Evolutionary conservation across 2,113 vertebrate species (phyloP).

Genomic region (Epinephelus moara): DNA sequence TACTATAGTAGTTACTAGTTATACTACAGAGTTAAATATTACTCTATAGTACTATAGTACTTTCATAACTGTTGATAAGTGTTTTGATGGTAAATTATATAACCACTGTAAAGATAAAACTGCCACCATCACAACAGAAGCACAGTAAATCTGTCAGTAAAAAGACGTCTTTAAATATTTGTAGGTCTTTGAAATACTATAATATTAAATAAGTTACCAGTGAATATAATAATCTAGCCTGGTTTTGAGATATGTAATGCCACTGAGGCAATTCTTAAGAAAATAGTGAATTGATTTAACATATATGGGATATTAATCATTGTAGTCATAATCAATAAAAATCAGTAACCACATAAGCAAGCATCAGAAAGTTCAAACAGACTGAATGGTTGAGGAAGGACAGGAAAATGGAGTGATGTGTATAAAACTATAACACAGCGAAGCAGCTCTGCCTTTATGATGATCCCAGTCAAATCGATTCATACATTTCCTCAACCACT

Average conservation of each 20-base stretch:
- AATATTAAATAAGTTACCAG: background rate
- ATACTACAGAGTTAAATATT: background rate
- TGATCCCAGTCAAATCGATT: conserved; percentile 69
- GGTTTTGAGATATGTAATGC: background rate
- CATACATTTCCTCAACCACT: conserved; percentile 67
- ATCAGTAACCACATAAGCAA: conserved; percentile 24
- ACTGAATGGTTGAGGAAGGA: conserved; percentile 38
- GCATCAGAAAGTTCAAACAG: conserved; percentile 36
- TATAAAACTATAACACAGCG: conserved; percentile 56
- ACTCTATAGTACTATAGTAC: background rate
- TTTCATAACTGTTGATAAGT: too few species aligned
- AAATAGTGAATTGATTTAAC: conserved; percentile 3
- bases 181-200: background rate
- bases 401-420: conserved; percentile 53
- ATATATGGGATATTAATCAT: background rate
- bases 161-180: background rate
- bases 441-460: conserved; percentile 61
- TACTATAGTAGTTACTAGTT: background rate
- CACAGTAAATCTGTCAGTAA: background rate
- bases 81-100: too few species aligned
- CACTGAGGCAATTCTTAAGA: background rate
- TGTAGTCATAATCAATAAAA: conserved; percentile 30
- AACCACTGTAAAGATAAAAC: background rate
- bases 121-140: background rate
- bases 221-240: background rate